Evolutionary conservation across 2,113 vertebrate species (phyloP).

Genomic region (Brachypteracias leptosomus): DNA sequence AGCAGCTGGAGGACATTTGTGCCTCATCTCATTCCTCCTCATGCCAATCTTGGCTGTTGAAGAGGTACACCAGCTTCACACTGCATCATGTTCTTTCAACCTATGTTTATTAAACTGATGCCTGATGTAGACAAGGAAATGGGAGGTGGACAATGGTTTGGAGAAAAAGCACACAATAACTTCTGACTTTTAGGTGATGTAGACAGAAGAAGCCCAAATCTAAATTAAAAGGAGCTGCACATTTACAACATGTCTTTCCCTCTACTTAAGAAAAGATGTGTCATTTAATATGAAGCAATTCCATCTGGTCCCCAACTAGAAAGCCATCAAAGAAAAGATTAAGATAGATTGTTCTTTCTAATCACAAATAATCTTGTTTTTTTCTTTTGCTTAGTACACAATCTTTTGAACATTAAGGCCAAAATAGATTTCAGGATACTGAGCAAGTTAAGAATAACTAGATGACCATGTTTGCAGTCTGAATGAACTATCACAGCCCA

Average conservation of each 20-base stretch:
- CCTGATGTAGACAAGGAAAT: background rate
- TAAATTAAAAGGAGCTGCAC: background rate
- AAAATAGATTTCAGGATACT: background rate
- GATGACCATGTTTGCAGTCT: background rate
- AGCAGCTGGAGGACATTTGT: background rate
- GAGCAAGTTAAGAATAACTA: background rate
- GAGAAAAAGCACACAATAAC: background rate
- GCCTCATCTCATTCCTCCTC: background rate
- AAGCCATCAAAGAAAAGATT: slow-evolving; percentile 4
- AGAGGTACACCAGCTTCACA: background rate
- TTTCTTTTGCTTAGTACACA: background rate
- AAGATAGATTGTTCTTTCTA: background rate
- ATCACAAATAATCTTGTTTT: background rate
- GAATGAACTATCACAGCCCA: background rate
- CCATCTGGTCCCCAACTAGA: background rate
- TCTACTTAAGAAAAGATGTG: background rate
- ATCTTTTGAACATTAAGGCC: slow-evolving; percentile 21
- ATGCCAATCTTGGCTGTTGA: background rate
- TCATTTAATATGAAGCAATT: background rate
- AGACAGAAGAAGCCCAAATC: background rate
- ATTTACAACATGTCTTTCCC: background rate
- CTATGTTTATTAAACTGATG: background rate
- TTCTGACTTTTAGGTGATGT: background rate
- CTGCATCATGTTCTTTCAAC: background rate
- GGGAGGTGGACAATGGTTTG: background rate